Evolutionary conservation across 1,140 invertebrate species (phyloP).

Genomic region (Cheumatopsyche charites): DNA sequence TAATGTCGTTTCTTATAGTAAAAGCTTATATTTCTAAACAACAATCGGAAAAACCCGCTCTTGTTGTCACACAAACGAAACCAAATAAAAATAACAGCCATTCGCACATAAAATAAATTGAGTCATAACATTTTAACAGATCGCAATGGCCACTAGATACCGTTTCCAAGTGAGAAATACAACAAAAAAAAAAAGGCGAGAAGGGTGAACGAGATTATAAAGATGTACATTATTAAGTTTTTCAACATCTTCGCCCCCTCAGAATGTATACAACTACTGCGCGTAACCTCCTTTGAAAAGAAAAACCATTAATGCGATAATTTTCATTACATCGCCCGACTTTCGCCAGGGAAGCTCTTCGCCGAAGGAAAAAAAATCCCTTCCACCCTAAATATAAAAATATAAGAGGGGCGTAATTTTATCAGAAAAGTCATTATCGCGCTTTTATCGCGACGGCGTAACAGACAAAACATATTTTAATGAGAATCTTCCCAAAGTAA

Average conservation of each 20-base stretch:
- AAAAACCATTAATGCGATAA: conserved; percentile 36
- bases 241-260: neutral
- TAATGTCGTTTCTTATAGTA: too few species aligned
- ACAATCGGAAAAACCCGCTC: too few species aligned
- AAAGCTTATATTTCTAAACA: too few species aligned
- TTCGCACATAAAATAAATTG: neutral
- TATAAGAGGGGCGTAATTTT: conserved; percentile 32
- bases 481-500: conserved; percentile 43
- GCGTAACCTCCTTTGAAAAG: neutral
- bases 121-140: conserved; percentile 12
- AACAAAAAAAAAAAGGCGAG: neutral
- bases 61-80: neutral
- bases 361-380: conserved; percentile 14
- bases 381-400: conserved; percentile 28
- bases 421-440: conserved; percentile 35
- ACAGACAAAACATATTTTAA: conserved; percentile 48
- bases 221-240: conserved; percentile 14
- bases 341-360: neutral
- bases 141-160: neutral
- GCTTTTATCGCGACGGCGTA: conserved; percentile 32
- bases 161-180: neutral
- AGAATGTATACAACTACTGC: too few species aligned
- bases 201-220: conserved; percentile 15
- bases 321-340: conserved; percentile 29
- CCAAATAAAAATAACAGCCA: neutral